These are phyloP conservation scores for Psylliodes chrysocephalus DNA, from an alignment of 2,888 invertebrate genomes.

Conservation along the genomic window DNA sequence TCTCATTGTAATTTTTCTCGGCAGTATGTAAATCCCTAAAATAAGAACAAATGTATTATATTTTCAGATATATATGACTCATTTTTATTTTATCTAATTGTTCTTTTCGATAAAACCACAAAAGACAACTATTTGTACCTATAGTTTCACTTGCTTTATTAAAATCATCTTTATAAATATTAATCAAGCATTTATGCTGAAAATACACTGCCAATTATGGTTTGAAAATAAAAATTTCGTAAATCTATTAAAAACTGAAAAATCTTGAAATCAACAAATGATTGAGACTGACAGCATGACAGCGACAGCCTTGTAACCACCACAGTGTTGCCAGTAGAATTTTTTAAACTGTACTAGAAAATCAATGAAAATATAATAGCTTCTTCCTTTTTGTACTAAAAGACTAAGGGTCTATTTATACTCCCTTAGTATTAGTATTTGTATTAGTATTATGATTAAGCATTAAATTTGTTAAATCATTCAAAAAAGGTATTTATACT, in stretches of 20 bases:
- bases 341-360: too few species aligned
- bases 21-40: conserved; percentile 3
- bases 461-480: too few species aligned
- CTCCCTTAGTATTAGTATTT: too few species aligned
- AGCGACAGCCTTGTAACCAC: background rate
- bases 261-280: too few species aligned
- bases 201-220: background rate
- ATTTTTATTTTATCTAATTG: conserved; percentile 8
- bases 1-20: background rate
- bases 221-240: background rate
- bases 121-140: background rate
- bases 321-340: too few species aligned
- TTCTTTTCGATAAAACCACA: conserved; percentile 4
- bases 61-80: conserved; percentile 1
- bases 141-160: background rate
- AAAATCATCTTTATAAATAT: background rate
- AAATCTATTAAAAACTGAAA: background rate
- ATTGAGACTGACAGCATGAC: too few species aligned
- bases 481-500: too few species aligned
- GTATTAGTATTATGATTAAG: too few species aligned
- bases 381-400: too few species aligned
- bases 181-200: background rate
- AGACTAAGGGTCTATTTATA: too few species aligned
- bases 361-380: too few species aligned
- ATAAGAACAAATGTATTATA: background rate